phyloP scores from a whole-genome alignment of 1,140 invertebrate species.

The Philotrypesis tridentata region DNA sequence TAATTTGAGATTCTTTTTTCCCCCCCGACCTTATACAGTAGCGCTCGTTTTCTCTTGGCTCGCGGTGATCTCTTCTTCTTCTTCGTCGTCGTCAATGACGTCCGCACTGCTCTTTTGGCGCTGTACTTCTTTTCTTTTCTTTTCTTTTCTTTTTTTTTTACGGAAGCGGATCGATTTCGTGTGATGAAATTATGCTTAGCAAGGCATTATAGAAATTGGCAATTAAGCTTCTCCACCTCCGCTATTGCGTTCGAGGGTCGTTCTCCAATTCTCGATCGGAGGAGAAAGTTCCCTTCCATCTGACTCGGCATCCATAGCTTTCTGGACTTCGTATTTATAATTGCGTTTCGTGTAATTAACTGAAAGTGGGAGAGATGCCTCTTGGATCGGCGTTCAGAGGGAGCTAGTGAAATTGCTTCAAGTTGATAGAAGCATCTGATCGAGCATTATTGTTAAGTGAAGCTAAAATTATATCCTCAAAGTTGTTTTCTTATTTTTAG shows the following conservation, averaged over 20 bases:
- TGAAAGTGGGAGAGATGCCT: not conserved
- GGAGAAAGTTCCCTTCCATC: not conserved
- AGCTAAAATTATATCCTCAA: not conserved
- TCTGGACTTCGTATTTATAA: conserved; percentile 25
- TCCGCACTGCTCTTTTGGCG: not conserved
- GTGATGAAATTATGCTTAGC: conserved; percentile 24
- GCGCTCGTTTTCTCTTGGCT: not conserved
- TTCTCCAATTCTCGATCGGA: conserved; percentile 11
- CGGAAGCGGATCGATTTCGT: not conserved
- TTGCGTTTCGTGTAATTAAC: conserved; percentile 33
- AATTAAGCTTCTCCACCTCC: not conserved
- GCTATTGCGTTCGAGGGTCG: not conserved
- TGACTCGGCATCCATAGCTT: not conserved
- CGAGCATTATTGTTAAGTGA: not conserved
- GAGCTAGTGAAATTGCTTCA: not conserved
- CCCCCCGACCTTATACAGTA: not conserved
- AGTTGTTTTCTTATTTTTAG: conserved; percentile 10
- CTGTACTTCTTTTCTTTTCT: not conserved
- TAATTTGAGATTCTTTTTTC: not conserved
- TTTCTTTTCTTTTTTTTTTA: too few species aligned
- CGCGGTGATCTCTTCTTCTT: not conserved
- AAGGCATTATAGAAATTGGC: conserved; percentile 33
- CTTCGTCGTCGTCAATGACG: not conserved
- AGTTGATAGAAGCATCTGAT: not conserved
- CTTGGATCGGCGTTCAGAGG: not conserved